Evolutionary conservation across 1,140 invertebrate genomes (phyloP), one percentile per base, ranked within the genome.

Genomic region (Caenorhabditis brenneri): DNA sequence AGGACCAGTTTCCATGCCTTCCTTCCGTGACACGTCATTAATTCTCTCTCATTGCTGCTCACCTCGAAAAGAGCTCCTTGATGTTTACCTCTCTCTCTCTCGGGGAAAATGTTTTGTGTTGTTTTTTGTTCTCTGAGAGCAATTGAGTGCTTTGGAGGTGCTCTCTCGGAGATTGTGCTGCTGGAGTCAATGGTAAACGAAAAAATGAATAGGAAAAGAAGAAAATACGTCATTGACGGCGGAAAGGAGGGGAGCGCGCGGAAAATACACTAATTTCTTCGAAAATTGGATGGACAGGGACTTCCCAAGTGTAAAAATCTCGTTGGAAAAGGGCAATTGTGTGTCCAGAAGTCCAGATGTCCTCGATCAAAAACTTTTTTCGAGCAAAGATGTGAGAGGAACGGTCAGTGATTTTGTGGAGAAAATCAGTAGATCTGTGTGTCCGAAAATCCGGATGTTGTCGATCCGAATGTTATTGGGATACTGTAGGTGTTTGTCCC

Each of bases 31-130:
- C 31, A 65, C 58, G 58, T 65, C 58, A 65, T 65, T 65, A 65
- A 36, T 65, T 65, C 27, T 10, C 9, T 29, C 9, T 10, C 16
- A 12, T n/a, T 36, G 3, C 49, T 16, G 49, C 49, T 5, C 49
- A 19, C 19, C 3, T 5, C 19, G 31, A 31, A n/a, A 31, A 7
- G n/a, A 12, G 58, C 58, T 65, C 36, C 33, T 27, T 22, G 15
- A 58, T 65, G 58, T 36, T 65, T 65, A 36, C 4, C 19, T 4
- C 49, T 51, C 16, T 16, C 19, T n/a, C 16, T 12, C 22, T 27
- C 15, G 12, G n/a, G 42, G 16, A 2, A 65, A 65, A 65, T 65
- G 58, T 65, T 65, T 65, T 65, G 58, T 65, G 53, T 55, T 55
- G 19, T 65, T 65, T 65, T 33, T 65, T 65, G 7, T 9, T 36